Evolutionary conservation across 2,797 vertebrate species (phyloP).

Genomic region (Perodicticus potto): DNA sequence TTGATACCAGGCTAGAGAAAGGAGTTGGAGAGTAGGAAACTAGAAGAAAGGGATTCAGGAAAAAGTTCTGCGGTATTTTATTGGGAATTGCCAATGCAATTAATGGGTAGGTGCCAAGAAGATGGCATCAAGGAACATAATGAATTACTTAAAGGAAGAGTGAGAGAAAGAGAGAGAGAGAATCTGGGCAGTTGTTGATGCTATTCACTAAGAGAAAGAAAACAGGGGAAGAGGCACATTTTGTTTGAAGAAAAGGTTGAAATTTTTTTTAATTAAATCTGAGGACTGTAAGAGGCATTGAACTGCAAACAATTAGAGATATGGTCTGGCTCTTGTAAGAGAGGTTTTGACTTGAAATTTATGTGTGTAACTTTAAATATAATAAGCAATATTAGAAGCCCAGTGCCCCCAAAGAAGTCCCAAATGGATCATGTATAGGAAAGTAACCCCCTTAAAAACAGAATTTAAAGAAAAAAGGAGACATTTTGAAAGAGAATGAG

Average conservation of each 20-base stretch:
- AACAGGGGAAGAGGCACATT: neutral
- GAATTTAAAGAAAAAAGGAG: neutral
- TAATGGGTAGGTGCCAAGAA: neutral
- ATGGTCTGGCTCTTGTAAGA: neutral
- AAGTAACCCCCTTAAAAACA: neutral
- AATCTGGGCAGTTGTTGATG: neutral
- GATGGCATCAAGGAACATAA: neutral
- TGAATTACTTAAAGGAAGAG: neutral
- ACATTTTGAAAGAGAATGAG: neutral
- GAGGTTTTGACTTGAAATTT: neutral
- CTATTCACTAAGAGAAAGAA: neutral
- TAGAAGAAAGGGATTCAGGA: neutral
- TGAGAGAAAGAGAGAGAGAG: neutral
- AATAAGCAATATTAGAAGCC: neutral
- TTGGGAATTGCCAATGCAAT: neutral
- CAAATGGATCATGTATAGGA: neutral
- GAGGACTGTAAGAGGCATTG: neutral
- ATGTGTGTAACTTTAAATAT: neutral
- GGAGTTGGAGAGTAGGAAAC: neutral
- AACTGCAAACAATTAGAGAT: neutral
- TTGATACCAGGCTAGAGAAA: neutral
- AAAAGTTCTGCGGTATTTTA: neutral
- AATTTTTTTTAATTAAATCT: neutral
- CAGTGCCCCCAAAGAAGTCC: neutral
- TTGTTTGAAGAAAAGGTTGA: neutral